Conservation (phyloP, 2,113 vertebrate genomes). For the Hypocryptadius cinnamomeus region DNA sequence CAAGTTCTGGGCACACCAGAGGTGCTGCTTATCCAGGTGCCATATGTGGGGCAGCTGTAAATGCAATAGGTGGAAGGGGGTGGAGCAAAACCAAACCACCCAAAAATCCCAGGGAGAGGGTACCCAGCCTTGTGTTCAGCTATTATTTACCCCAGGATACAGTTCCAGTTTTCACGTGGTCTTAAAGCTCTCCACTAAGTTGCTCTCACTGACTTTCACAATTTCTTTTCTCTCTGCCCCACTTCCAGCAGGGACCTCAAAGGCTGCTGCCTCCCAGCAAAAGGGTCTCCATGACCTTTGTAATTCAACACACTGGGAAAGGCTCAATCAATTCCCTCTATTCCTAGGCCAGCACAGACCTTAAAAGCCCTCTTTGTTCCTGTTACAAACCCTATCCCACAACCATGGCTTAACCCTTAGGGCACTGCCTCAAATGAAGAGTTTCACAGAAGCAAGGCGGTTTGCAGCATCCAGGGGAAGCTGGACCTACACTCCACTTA, state of each 20-base stretch:
- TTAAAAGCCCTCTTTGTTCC: constrained; percentile 55
- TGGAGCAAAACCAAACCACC: not conserved
- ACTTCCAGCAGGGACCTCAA: not conserved
- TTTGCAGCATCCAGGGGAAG: not conserved
- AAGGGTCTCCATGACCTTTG: constrained; percentile 31
- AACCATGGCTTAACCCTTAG: constrained; percentile 18
- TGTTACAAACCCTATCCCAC: not conserved
- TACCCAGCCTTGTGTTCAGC: not conserved
- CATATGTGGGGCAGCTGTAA: not conserved
- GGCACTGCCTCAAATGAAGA: not conserved
- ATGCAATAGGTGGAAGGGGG: not conserved
- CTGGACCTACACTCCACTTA: not conserved
- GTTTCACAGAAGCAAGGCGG: not conserved
- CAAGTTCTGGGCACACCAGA: not conserved
- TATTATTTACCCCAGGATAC: not conserved
- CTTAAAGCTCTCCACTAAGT: not conserved
- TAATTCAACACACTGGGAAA: constrained; percentile 52
- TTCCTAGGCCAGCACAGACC: constrained; percentile 17
- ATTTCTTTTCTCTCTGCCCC: not conserved
- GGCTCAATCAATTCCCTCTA: constrained; percentile 15
- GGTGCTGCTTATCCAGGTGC: not conserved
- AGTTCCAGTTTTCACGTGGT: not conserved
- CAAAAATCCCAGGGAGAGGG: not conserved
- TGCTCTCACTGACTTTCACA: not conserved
- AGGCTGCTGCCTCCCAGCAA: not conserved